phyloP scores from a whole-genome alignment of 2,888 invertebrate genomes.

The Iselma pallidipennis region DNA sequence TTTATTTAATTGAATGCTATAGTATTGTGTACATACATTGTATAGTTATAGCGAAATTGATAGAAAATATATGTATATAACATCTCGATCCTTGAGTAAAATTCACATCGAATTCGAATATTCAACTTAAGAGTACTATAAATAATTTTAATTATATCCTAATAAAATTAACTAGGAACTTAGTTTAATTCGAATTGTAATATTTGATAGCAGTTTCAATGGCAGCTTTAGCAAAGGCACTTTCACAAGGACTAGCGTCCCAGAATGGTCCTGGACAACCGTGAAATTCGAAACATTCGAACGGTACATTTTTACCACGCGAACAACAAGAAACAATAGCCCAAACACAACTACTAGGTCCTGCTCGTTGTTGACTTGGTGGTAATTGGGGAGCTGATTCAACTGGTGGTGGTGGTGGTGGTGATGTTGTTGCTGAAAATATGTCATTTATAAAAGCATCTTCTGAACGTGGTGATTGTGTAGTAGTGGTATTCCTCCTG shows the following conservation, averaged over 20 bases:
- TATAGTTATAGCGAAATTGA: neutral
- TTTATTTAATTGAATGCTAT: slow-evolving; percentile 17
- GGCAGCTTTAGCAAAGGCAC: slow-evolving; percentile 63
- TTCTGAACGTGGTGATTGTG: neutral
- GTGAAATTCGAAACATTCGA: slow-evolving; percentile 71
- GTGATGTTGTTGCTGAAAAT: slow-evolving; percentile 39
- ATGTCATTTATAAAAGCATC: too few relatives aligned
- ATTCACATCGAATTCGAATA: neutral
- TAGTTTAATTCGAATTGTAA: slow-evolving; percentile 34
- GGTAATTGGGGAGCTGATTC: slow-evolving; percentile 16
- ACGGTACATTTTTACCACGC: slow-evolving; percentile 55
- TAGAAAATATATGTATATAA: neutral
- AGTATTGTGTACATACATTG: slow-evolving; percentile 6
- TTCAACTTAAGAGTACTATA: neutral
- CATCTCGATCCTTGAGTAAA: neutral
- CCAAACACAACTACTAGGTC: slow-evolving; percentile 69
- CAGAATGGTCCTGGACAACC: slow-evolving; percentile 76
- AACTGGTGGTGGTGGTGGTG: slow-evolving; percentile 44
- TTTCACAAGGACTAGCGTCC: slow-evolving; percentile 72
- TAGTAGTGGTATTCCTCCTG: neutral
- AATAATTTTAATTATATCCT: neutral
- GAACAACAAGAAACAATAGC: slow-evolving; percentile 77
- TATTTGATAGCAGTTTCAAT: slow-evolving; percentile 56
- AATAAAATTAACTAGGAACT: slow-evolving; percentile 6
- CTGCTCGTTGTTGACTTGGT: slow-evolving; percentile 32